Evolutionary conservation across 2,113 vertebrate genomes (phyloP), one percentile per base, ranked within the genome.

Genomic region (Nipponia nippon): DNA sequence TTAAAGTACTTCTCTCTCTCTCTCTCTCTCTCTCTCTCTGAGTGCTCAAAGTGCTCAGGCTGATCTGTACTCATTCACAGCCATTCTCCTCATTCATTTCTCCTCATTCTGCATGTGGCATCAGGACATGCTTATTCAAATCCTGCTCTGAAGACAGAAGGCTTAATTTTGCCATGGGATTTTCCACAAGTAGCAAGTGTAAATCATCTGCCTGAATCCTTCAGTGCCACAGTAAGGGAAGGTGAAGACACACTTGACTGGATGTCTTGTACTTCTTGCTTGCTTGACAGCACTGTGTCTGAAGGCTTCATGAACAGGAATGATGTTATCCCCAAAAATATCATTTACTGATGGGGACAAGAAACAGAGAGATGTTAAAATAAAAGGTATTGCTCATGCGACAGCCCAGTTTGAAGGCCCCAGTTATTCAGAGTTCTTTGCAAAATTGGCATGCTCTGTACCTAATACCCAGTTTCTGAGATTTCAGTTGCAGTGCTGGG

Each of bases 321-420:
- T 0, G 2, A 21, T 16, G 44, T 49, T 73, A 70, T 46, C 9
- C 32, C n/a, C 5, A 0, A 32, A 85, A 90, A 27, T 0, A 1
- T 36, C 14, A 11, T 62, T 78, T 70, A 66, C 12, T 3, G 1
- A 42, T 5, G 3, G 13, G n/a, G 11, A 76, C 29, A 80, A 72
- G n/a, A 75, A 90, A 53, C 6, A 49, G 22, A 69, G 29, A 29
- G 7, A 47, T 26, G 19, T 38, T 72, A 55, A 88, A 83, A 27
- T 61, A 53, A 67, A 32, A 93, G 30, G 7, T 25, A 29, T 30
- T 1, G 0, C 25, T 81, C 8, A 8, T 10, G 9, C 47, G 20
- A 34, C 46, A 65, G 7, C 8, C 38, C 27, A 40, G 7, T 78
- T 61, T 26, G 23, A 89, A 93, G n/a, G 27, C 6, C 30, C 9